These are phyloP conservation scores for Otis tarda DNA, from an alignment of 2,113 vertebrate genomes.

Conservation along the genomic window DNA sequence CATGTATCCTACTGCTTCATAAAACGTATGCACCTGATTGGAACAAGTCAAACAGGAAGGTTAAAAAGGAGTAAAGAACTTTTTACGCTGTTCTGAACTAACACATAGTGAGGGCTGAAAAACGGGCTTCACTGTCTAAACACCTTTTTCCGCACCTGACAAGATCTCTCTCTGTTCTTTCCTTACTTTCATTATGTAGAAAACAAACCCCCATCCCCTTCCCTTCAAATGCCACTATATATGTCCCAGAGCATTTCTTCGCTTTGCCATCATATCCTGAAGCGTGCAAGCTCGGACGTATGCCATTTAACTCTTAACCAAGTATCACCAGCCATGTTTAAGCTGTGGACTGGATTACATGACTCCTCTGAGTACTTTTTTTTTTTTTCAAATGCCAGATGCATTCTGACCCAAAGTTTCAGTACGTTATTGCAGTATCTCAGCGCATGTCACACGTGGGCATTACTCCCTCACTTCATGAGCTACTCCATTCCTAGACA, in stretches of 20 bases:
- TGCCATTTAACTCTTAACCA: not conserved
- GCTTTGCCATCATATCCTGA: not conserved
- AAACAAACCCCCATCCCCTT: not conserved
- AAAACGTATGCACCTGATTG: constrained; percentile 94
- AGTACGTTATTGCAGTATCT: not conserved
- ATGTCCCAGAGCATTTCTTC: not conserved
- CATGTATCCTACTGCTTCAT: constrained; percentile 99
- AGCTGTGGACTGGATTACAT: not conserved
- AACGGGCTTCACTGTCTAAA: not conserved
- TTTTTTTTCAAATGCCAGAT: not conserved
- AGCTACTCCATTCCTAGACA: not conserved
- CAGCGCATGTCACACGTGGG: fast-evolving
- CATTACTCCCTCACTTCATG: not conserved
- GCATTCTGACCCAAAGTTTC: not conserved
- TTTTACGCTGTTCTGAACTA: not conserved
- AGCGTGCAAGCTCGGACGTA: not conserved
- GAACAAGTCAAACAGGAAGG: not conserved
- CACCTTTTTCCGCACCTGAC: not conserved
- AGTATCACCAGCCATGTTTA: fast-evolving
- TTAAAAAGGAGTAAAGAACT: not conserved
- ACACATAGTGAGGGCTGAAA: not conserved
- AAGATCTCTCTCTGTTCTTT: not conserved
- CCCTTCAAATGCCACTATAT: not conserved
- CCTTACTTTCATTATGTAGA: not conserved
- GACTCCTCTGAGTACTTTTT: not conserved